Percentiles rank a stretch among this genome's conserved stretches.
phyloP scores from a whole-genome alignment of 2,888 invertebrate genomes.

The Branchellion lobata region DNA sequence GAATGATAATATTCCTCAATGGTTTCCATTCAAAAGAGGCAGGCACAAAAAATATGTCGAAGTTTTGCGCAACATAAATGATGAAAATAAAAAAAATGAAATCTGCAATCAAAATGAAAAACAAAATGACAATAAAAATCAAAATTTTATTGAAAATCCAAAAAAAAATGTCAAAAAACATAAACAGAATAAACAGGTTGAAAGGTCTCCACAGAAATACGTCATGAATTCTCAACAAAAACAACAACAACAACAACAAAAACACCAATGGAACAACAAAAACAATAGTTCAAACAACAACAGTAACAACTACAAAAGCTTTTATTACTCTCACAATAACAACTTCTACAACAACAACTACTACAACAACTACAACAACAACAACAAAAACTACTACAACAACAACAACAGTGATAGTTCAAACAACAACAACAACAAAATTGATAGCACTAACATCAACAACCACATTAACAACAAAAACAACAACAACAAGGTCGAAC shows the following conservation, averaged over 20 bases:
- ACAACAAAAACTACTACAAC: neutral
- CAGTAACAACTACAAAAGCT: too few relatives aligned
- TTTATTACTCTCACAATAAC: too few relatives aligned
- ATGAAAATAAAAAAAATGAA: neutral
- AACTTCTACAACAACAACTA: too few relatives aligned
- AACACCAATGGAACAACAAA: too few relatives aligned
- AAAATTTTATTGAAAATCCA: neutral
- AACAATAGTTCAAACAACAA: too few relatives aligned
- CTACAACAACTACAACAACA: neutral
- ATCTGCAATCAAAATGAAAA: neutral
- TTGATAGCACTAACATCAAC: neutral
- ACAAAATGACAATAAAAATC: neutral
- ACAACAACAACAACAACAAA: too few relatives aligned
- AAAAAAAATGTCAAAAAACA: neutral
- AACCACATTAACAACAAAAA: neutral
- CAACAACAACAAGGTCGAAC: neutral
- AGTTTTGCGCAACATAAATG: neutral
- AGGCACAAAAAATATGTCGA: neutral
- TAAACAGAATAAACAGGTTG: neutral
- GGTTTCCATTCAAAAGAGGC: neutral
- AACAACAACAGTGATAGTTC: neutral
- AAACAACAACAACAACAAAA: too few relatives aligned
- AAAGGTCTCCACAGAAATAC: too few relatives aligned
- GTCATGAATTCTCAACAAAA: neutral
- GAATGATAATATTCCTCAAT: conserved; percentile 1